phyloP scores from a whole-genome alignment of 2,113 vertebrate genomes.

The Phycodurus eques region DNA sequence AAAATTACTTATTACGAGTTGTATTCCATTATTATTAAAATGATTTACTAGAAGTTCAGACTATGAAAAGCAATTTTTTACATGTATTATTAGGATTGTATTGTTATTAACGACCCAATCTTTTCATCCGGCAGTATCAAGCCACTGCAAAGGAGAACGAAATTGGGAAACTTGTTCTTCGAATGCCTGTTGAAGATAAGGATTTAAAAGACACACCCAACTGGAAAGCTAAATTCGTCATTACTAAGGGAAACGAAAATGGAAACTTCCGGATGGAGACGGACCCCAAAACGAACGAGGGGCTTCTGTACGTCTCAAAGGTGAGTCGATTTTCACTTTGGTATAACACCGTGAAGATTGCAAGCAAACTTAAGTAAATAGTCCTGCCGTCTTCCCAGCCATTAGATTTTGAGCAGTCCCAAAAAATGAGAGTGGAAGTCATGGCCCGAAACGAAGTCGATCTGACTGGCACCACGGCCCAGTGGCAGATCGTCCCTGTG shows the following conservation, averaged over 20 bases:
- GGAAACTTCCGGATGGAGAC: slow-evolving; percentile 81
- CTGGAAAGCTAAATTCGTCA: slow-evolving; percentile 77
- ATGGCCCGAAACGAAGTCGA: slow-evolving; percentile 76
- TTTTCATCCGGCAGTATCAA: slow-evolving; percentile 67
- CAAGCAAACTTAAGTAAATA: neutral
- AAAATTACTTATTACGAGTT: neutral
- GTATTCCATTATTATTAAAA: neutral
- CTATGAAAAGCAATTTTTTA: neutral
- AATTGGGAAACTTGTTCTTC: slow-evolving; percentile 72
- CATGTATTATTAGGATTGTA: neutral
- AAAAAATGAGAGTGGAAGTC: slow-evolving; percentile 71
- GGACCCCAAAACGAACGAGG: slow-evolving; percentile 83
- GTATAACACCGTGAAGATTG: neutral
- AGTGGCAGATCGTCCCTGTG: slow-evolving; percentile 73
- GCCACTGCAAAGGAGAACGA: slow-evolving; percentile 78
- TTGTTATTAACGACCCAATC: too few relatives aligned
- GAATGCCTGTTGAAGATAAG: slow-evolving; percentile 76
- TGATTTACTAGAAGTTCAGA: neutral
- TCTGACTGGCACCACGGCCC: slow-evolving; percentile 57
- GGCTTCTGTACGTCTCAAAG: slow-evolving; percentile 79
- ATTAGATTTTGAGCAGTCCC: slow-evolving; percentile 76
- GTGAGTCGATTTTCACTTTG: slow-evolving; percentile 60
- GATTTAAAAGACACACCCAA: slow-evolving; percentile 76
- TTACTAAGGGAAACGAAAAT: slow-evolving; percentile 82
- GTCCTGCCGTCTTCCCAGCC: slow-evolving; percentile 59